Evolutionary conservation across 2,888 invertebrate genomes (phyloP), one percentile per base, ranked within the genome.

Genomic region (Yponomeuta sedellus): DNA sequence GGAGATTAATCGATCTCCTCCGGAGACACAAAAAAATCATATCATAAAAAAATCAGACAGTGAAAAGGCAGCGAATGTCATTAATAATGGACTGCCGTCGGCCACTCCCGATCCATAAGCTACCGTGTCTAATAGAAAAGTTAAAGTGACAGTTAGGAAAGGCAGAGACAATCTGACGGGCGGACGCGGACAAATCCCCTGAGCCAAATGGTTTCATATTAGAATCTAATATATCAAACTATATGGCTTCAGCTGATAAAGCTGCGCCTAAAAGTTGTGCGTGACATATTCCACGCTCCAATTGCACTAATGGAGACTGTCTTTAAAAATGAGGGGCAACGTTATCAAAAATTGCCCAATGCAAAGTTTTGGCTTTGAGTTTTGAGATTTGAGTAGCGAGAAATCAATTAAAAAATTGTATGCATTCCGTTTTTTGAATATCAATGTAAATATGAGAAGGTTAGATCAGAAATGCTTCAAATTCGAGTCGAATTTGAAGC

Each of bases 171-270:
- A n/a, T 34, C 10, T 34, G 34, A 34, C 34, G 34, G 34, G 34
- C 34, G 34, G 10, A 8, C 10, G 34, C 70, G 68, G 77, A 75
- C 78, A 76, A 77, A 78, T 78, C 78, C 71, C 69, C 70, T 78
- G 77, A 76, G 77, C 69, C 70, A 78, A 78, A 76, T 78, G 77
- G 77, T 64, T 69, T 66, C 73, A 73, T 73, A 64, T 63, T 65
- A 66, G 67, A n/a, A n/a, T n/a, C n/a, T n/a, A n/a, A n/a, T n/a
- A n/a, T n/a, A n/a, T n/a, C n/a, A n/a, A n/a, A n/a, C n/a, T n/a
- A n/a, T n/a, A n/a, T n/a, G n/a, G n/a, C n/a, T n/a, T n/a, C n/a
- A n/a, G n/a, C n/a, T n/a, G n/a, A 65, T 64, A 64, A 63, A 68
- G 69, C 67, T 69, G 8, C 34, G 6, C 34, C 66, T 52, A 52